Evolutionary conservation across 2,888 invertebrate genomes (phyloP).

Genomic region (Podotricha telesiphe): DNA sequence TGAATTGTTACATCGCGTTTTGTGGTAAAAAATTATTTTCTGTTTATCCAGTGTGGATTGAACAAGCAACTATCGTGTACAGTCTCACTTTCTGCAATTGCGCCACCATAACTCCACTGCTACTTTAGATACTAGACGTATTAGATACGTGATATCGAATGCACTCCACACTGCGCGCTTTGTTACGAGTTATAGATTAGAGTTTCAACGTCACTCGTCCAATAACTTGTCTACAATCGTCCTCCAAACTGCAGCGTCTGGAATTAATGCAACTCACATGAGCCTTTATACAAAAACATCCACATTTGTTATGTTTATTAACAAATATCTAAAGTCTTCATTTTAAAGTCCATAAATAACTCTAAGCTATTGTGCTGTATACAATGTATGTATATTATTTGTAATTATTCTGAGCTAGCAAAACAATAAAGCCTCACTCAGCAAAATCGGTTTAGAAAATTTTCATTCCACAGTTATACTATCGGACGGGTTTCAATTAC

Average conservation of each 20-base stretch:
- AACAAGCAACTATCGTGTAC: neutral
- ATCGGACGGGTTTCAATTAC: slow-evolving; percentile 42
- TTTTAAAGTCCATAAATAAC: too few species aligned
- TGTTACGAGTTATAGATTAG: slow-evolving; percentile 14
- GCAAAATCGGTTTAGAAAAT: slow-evolving; percentile 37
- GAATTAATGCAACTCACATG: neutral
- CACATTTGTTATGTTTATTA: neutral
- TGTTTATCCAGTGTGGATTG: neutral
- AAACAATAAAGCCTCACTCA: neutral
- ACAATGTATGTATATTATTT: too few species aligned
- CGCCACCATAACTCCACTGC: neutral
- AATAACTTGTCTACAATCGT: slow-evolving; percentile 2
- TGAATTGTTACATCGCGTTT: too few species aligned
- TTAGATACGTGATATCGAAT: slow-evolving; percentile 2
- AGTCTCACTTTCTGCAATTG: too few species aligned
- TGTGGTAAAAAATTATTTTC: neutral
- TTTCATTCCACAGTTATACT: slow-evolving; percentile 41
- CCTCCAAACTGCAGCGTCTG: slow-evolving; percentile 3
- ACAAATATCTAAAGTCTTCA: too few species aligned
- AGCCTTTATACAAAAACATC: neutral
- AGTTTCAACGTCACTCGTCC: slow-evolving; percentile 5
- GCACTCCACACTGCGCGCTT: neutral
- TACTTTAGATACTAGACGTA: neutral
- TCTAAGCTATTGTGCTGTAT: too few species aligned
- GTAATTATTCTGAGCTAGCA: neutral